These are phyloP conservation scores for Petrosia ficiformis DNA, from an alignment of 37 sponge, comb jelly and placozoan species.

Conservation along the genomic window DNA sequence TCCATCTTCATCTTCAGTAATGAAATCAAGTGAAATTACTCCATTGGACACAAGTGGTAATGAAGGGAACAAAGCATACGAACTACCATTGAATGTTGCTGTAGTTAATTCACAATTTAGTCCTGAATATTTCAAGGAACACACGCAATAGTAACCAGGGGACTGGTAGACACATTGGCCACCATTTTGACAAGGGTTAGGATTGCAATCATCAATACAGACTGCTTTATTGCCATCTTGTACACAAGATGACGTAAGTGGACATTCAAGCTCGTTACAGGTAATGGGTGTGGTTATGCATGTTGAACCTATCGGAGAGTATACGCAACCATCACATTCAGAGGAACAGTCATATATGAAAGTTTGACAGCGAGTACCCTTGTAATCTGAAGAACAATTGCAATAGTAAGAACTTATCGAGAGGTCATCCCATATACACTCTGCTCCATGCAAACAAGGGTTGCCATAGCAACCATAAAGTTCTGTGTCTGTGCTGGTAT, in stretches of 20 bases:
- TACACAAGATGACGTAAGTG: background rate
- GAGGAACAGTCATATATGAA: background rate
- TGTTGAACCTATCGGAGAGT: too few species aligned
- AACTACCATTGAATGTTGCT: constrained; percentile 30
- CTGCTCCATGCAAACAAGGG: constrained; percentile 24
- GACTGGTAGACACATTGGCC: constrained; percentile 54
- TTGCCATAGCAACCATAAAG: background rate
- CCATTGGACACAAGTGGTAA: constrained; percentile 7
- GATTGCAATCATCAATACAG: constrained; percentile 48
- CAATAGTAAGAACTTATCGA: background rate
- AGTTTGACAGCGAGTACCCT: constrained; percentile 11
- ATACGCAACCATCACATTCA: too few species aligned
- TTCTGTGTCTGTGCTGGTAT: background rate
- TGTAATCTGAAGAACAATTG: constrained; percentile 26
- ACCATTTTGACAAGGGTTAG: constrained; percentile 55
- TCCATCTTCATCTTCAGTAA: constrained; percentile 9
- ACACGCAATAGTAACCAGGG: constrained; percentile 63
- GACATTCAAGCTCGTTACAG: background rate
- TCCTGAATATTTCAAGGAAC: constrained; percentile 51
- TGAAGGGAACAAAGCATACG: constrained; percentile 56
- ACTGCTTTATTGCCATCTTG: background rate
- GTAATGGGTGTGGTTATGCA: too few species aligned
- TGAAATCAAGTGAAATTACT: constrained; percentile 44
- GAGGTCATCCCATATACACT: background rate
- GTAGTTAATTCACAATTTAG: constrained; percentile 56